Conservation (phyloP, 2,797 vertebrate species). For the Choloepus didactylus region DNA sequence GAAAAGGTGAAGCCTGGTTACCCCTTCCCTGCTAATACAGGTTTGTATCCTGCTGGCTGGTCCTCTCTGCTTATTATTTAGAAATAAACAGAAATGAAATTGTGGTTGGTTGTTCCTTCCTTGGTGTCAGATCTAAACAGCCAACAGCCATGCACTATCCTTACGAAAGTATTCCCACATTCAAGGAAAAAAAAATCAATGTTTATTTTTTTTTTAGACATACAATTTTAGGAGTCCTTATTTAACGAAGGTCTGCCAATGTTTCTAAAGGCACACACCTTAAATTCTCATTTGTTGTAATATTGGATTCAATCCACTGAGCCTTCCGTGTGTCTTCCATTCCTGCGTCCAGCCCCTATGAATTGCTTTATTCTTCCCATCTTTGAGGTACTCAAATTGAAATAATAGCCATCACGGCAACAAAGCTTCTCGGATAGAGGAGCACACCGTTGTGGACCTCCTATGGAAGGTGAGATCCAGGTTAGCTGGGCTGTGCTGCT, state of each 20-base stretch:
- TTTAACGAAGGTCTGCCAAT: not conserved
- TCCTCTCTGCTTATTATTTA: not conserved
- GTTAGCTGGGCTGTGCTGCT: too few relatives aligned
- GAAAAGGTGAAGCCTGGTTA: not conserved
- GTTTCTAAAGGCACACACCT: not conserved
- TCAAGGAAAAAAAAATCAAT: not conserved
- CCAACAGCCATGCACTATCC: accelerated
- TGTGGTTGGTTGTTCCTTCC: accelerated
- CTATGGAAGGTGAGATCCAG: not conserved
- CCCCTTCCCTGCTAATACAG: not conserved
- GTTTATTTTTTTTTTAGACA: not conserved
- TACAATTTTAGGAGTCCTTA: not conserved
- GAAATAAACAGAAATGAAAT: not conserved
- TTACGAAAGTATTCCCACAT: not conserved
- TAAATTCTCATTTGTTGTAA: not conserved
- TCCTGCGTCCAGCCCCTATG: not conserved
- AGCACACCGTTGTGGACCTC: too few relatives aligned
- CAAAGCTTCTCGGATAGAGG: too few relatives aligned
- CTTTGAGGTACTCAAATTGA: not conserved
- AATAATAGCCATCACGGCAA: not conserved
- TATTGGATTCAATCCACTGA: not conserved
- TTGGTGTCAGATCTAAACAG: not conserved
- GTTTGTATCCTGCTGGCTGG: too few relatives aligned
- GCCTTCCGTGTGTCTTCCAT: too few relatives aligned
- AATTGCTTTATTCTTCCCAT: not conserved